These are phyloP conservation scores for Pterocles gutturalis DNA, from an alignment of 2,113 vertebrate genomes.

Conservation along the genomic window DNA sequence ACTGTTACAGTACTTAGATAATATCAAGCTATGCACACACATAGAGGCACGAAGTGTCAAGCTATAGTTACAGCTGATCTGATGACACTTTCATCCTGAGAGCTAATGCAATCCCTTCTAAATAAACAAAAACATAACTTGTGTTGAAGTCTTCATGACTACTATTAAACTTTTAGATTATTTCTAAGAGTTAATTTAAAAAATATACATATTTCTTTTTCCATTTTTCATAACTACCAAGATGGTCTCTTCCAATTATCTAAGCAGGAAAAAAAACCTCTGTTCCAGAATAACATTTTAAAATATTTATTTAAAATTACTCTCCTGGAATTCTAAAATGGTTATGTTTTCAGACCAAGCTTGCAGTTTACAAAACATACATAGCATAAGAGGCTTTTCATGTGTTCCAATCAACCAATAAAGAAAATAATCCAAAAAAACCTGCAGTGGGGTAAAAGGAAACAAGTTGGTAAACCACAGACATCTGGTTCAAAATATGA, in stretches of 20 bases:
- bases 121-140: neutral
- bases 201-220: neutral
- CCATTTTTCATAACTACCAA: neutral
- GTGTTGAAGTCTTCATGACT: neutral
- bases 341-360: slow-evolving; percentile 13
- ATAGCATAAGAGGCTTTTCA: neutral
- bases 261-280: neutral
- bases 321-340: slow-evolving; percentile 18
- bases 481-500: slow-evolving; percentile 7
- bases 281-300: neutral
- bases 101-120: neutral
- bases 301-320: slow-evolving; percentile 3
- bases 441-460: neutral
- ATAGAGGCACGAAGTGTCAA: neutral
- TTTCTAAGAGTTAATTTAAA: neutral
- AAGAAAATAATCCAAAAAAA: neutral
- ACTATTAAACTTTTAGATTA: neutral
- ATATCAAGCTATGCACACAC: slow-evolving; percentile 3
- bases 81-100: neutral
- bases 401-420: neutral
- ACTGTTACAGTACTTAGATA: neutral
- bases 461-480: neutral
- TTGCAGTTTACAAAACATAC: slow-evolving; percentile 7
- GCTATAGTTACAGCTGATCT: neutral
- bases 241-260: neutral